Conservation (phyloP, 2,888 invertebrate genomes). For the Meganola albula region DNA sequence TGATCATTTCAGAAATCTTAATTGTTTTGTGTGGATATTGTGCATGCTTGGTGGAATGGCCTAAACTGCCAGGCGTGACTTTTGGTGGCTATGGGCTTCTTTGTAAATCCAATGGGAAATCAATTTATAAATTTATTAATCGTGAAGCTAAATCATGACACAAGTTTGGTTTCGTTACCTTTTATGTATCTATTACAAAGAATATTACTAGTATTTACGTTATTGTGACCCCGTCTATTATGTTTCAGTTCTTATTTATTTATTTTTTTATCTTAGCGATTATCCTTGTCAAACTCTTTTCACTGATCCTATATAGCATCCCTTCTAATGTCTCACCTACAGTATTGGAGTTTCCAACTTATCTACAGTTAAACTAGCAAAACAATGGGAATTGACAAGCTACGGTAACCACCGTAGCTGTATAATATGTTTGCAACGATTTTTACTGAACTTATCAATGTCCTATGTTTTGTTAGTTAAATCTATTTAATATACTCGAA, state of each 20-base stretch:
- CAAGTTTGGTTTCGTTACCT: too few species aligned
- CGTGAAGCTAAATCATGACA: too few species aligned
- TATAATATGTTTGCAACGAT: too few species aligned
- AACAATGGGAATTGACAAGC: too few species aligned
- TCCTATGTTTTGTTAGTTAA: too few species aligned
- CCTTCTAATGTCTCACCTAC: conserved; percentile 21
- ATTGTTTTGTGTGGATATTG: conserved; percentile 61
- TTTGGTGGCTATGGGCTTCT: conserved; percentile 67
- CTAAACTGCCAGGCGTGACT: conserved; percentile 61
- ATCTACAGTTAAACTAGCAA: too few species aligned
- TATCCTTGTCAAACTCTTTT: conserved; percentile 41
- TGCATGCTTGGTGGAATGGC: conserved; percentile 75
- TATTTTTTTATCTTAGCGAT: conserved; percentile 37
- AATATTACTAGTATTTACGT: conserved; percentile 30
- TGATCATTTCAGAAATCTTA: conserved; percentile 61
- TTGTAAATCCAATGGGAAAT: conserved; percentile 50
- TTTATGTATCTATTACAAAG: conserved; percentile 5
- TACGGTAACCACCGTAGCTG: too few species aligned
- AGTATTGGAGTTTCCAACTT: too few species aligned
- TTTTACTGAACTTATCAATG: too few species aligned
- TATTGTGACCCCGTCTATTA: conserved; percentile 41
- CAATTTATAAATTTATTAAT: too few species aligned
- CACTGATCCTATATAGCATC: conserved; percentile 30
- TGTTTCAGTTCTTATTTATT: conserved; percentile 18
- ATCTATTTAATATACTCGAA: too few species aligned